phyloP scores from a whole-genome alignment of 2,113 vertebrate species.

The Callospermophilus lateralis region DNA sequence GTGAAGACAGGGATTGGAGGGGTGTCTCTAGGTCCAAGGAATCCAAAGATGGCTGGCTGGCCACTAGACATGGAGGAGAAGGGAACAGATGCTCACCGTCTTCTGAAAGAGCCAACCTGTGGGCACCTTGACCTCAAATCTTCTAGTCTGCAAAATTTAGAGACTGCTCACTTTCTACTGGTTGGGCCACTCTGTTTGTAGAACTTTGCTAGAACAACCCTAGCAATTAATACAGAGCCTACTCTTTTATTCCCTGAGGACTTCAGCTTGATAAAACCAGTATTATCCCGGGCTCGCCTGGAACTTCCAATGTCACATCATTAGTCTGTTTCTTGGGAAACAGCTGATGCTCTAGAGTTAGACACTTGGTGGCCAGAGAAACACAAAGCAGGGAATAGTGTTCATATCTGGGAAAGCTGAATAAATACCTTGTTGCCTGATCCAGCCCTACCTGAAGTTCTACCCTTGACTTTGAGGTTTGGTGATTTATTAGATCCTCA shows the following conservation, averaged over 20 bases:
- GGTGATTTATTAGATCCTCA: not conserved
- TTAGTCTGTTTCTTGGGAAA: not conserved
- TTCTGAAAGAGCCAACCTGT: not conserved
- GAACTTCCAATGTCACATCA: too few species aligned
- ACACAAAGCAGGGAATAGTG: not conserved
- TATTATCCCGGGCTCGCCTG: not conserved
- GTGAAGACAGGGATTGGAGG: not conserved
- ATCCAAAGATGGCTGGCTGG: not conserved
- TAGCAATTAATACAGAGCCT: not conserved
- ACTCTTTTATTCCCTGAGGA: not conserved
- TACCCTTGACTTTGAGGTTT: not conserved
- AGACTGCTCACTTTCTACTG: not conserved
- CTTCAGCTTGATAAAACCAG: not conserved
- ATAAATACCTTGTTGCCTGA: not conserved
- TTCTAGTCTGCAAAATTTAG: not conserved
- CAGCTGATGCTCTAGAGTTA: not conserved
- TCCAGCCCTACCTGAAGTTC: slow-evolving; percentile 1
- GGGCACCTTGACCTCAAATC: not conserved
- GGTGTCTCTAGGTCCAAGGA: not conserved
- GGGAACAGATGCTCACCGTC: not conserved
- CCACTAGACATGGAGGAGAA: not conserved
- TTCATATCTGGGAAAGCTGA: not conserved
- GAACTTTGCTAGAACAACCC: not conserved
- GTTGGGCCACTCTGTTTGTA: rapidly evolving
- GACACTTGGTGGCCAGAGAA: not conserved